phyloP scores from a whole-genome alignment of 2,888 invertebrate species.

The Calameuta pallipes region DNA sequence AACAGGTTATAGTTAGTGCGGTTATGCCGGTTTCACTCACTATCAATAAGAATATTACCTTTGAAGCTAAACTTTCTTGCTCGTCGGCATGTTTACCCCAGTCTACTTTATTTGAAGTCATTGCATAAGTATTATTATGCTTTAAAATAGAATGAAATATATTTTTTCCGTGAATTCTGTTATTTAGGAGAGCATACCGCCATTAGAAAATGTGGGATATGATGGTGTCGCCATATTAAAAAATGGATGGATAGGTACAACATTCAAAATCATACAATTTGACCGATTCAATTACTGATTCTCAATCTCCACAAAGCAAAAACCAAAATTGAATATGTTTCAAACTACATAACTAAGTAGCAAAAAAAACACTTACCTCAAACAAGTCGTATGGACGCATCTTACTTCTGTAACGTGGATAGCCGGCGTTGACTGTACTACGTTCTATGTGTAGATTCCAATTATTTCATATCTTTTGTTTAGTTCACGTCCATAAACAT shows the following conservation, averaged over 20 bases:
- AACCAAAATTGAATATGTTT: background rate
- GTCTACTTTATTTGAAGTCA: conserved; percentile 64
- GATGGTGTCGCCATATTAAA: background rate
- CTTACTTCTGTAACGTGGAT: background rate
- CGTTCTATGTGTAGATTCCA: background rate
- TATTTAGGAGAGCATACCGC: background rate
- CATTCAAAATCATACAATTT: conserved; percentile 1
- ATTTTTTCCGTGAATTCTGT: background rate
- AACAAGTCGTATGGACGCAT: background rate
- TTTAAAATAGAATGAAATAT: background rate
- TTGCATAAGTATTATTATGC: conserved; percentile 22
- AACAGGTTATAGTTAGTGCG: conserved; percentile 16
- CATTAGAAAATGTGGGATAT: background rate
- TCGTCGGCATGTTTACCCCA: conserved; percentile 69
- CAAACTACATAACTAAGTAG: background rate
- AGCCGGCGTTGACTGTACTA: background rate
- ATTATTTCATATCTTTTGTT: background rate
- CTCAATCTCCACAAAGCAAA: background rate
- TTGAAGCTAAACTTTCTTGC: conserved; percentile 64
- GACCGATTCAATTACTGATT: background rate
- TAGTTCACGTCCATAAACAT: background rate
- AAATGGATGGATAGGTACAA: background rate
- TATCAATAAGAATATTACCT: conserved; percentile 48
- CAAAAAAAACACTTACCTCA: background rate
- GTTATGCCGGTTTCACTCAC: conserved; percentile 31